A percentile compares a stretch with the other conserved stretches of the same genome.
Evolutionary conservation across 2,113 vertebrate species (phyloP).

Genomic region (Elaphurus davidianus): DNA sequence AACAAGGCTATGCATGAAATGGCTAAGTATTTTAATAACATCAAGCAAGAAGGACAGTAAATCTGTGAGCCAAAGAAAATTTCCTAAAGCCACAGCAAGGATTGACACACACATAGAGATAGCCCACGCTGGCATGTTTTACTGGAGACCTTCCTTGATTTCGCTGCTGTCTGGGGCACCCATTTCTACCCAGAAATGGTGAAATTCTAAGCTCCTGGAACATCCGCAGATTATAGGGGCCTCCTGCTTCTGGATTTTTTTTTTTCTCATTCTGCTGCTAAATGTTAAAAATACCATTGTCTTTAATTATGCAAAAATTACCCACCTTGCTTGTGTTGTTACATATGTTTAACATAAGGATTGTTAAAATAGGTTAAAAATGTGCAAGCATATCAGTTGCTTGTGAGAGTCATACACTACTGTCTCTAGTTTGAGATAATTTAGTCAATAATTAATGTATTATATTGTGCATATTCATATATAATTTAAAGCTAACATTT

Average conservation of each 20-base stretch:
- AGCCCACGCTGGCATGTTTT: neutral
- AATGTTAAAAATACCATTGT: neutral
- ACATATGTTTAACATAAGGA: neutral
- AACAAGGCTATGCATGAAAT: neutral
- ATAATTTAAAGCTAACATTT: neutral
- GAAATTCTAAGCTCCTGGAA: neutral
- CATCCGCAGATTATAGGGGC: neutral
- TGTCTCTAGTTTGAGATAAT: neutral
- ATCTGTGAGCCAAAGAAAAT: neutral
- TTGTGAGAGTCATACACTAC: neutral
- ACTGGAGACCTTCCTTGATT: neutral
- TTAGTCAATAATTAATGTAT: constrained; percentile 2
- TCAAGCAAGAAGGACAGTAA: neutral
- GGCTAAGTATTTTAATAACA: neutral
- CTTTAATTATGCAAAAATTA: neutral
- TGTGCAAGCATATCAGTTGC: neutral
- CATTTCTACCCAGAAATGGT: neutral
- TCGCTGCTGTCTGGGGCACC: neutral
- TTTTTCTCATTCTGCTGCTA: neutral
- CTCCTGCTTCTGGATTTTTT: neutral
- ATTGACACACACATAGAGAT: neutral
- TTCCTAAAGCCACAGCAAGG: neutral
- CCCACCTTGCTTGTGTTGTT: neutral
- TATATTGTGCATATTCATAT: neutral
- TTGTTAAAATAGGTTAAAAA: constrained; percentile 21